A percentile compares a stretch with the other conserved stretches of the same genome.
Evolutionary conservation across 2,888 invertebrate genomes (phyloP).

Genomic region (Melanostoma scalare): DNA sequence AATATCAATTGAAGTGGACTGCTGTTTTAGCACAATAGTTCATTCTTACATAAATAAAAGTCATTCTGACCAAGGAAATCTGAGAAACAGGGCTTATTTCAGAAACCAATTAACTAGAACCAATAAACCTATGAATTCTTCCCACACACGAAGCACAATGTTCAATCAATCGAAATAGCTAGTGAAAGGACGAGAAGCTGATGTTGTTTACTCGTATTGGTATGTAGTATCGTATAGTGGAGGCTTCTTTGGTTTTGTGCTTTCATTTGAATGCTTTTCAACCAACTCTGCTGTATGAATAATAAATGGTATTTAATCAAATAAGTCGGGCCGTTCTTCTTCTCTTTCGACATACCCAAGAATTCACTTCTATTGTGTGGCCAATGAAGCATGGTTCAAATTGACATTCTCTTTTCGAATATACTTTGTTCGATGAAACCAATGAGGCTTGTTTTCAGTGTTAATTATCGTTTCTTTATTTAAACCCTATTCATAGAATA

Average conservation of each 20-base stretch:
- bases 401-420: neutral
- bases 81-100: no score
- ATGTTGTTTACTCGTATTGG: neutral
- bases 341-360: neutral
- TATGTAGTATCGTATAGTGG: neutral
- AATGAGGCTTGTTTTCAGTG: neutral
- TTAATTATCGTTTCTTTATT: neutral
- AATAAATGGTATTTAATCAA: constrained; percentile 37
- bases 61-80: no score
- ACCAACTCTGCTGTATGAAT: constrained; percentile 26
- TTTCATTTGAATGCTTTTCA: constrained; percentile 29
- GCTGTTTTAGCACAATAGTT: no score
- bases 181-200: neutral
- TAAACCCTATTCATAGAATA: neutral
- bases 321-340: constrained; percentile 16
- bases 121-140: neutral
- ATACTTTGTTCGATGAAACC: neutral
- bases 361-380: neutral
- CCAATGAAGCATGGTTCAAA: constrained; percentile 2
- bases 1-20: no score
- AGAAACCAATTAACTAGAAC: constrained; percentile 8
- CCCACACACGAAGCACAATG: neutral
- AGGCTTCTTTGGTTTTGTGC: constrained; percentile 9
- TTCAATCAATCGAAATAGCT: constrained; percentile 18
- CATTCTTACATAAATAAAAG: no score